phyloP scores from a whole-genome alignment of 2,113 vertebrate genomes.

The Phoxinus phoxinus region DNA sequence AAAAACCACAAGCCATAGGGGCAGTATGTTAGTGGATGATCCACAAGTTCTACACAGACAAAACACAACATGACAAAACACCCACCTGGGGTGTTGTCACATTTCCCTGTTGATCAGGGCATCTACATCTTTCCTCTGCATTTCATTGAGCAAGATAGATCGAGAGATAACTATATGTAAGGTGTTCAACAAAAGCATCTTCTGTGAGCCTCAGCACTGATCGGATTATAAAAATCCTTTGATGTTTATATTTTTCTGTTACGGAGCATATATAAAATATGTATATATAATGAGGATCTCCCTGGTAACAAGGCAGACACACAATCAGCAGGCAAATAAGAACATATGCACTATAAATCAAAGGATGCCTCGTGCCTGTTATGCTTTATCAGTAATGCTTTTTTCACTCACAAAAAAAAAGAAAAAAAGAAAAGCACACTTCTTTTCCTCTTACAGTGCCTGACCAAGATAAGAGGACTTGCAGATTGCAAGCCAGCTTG shows the following conservation, averaged over 20 bases:
- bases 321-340: background rate
- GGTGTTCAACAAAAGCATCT: background rate
- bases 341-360: background rate
- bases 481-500: background rate
- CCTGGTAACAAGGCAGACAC: slow-evolving; percentile 10
- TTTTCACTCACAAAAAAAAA: background rate
- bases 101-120: background rate
- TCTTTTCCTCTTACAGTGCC: background rate
- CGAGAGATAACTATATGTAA: too few relatives aligned
- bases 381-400: background rate
- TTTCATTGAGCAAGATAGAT: background rate
- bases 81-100: background rate
- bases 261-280: background rate
- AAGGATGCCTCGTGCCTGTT: background rate
- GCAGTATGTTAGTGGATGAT: background rate
- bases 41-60: background rate
- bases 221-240: background rate
- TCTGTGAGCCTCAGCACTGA: background rate
- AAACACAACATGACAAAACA: background rate
- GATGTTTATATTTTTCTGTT: background rate
- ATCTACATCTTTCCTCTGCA: background rate
- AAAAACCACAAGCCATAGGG: background rate
- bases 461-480: background rate
- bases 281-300: background rate
- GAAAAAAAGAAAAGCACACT: background rate